Conservation (phyloP, 1,140 invertebrate genomes). For the Oryctes rhinoceros region DNA sequence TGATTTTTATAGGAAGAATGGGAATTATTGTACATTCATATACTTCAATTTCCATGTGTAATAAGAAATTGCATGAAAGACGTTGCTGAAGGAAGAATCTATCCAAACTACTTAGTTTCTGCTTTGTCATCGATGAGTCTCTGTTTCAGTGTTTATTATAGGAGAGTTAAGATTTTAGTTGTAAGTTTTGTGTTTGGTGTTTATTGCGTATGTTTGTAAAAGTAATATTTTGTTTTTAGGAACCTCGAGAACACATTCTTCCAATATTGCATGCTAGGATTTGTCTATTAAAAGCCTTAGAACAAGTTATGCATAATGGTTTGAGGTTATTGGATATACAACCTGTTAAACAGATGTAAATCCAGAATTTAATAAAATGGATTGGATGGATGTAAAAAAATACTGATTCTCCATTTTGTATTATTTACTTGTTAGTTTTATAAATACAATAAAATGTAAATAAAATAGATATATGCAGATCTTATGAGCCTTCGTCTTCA, state of each 20-base stretch:
- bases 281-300: slow-evolving; percentile 70
- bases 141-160: slow-evolving; percentile 76
- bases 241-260: slow-evolving; percentile 69
- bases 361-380: not conserved
- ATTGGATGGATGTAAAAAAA: no score
- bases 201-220: slow-evolving; percentile 46
- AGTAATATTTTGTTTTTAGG: slow-evolving; percentile 59
- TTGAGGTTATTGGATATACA: slow-evolving; percentile 72
- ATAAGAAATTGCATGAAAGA: slow-evolving; percentile 65
- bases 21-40: slow-evolving; percentile 72
- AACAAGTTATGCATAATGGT: slow-evolving; percentile 69
- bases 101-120: slow-evolving; percentile 70
- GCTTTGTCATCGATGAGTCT: slow-evolving; percentile 71
- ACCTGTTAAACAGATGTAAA: slow-evolving; percentile 71
- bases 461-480: not conserved
- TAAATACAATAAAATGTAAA: not conserved
- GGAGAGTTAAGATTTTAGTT: slow-evolving; percentile 70
- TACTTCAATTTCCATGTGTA: slow-evolving; percentile 69
- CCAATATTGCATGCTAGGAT: slow-evolving; percentile 72
- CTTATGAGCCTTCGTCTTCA: not conserved
- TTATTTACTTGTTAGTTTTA: no score
- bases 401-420: not conserved
- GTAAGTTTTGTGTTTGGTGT: slow-evolving; percentile 61
- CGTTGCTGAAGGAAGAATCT: slow-evolving; percentile 61
- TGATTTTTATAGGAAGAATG: slow-evolving; percentile 71